Evolutionary conservation across 2,797 vertebrate species (phyloP).

Genomic region (Sorex maritimensis): DNA sequence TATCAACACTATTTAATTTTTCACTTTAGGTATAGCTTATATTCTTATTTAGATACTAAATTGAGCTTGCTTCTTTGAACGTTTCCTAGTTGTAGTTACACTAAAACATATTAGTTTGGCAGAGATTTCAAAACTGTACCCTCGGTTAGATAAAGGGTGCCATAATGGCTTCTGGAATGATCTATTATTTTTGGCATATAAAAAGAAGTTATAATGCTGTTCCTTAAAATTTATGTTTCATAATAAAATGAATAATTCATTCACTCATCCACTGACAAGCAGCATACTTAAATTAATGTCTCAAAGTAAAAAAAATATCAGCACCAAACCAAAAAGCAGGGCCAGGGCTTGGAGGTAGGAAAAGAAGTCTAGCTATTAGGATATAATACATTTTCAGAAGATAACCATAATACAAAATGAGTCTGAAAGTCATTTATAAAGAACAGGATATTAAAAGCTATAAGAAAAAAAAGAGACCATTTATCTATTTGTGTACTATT

Average conservation of each 20-base stretch:
- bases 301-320: slow-evolving; percentile 80
- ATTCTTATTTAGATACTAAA: slow-evolving; percentile 71
- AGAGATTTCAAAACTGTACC: slow-evolving; percentile 72
- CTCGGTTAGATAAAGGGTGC: slow-evolving; percentile 75
- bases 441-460: slow-evolving; percentile 90
- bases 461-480: slow-evolving; percentile 80
- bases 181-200: slow-evolving; percentile 86
- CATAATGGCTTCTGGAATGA: slow-evolving; percentile 81
- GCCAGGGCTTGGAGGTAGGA: slow-evolving; percentile 51
- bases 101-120: slow-evolving; percentile 76
- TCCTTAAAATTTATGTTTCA: slow-evolving; percentile 80
- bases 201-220: slow-evolving; percentile 87
- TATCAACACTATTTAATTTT: slow-evolving; percentile 35
- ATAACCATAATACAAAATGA: slow-evolving; percentile 86
- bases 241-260: slow-evolving; percentile 81
- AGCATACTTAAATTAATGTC: slow-evolving; percentile 84
- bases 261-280: slow-evolving; percentile 80
- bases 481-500: slow-evolving; percentile 86
- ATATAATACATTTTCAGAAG: slow-evolving; percentile 84
- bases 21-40: slow-evolving; percentile 33
- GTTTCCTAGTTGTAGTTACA: slow-evolving; percentile 58
- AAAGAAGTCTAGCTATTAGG: slow-evolving; percentile 81
- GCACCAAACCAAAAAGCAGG: slow-evolving; percentile 75
- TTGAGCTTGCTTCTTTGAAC: slow-evolving; percentile 40
- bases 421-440: slow-evolving; percentile 87